Evolutionary conservation across 2,797 vertebrate species (phyloP).

Genomic region (Tauraco hartlaubi): DNA sequence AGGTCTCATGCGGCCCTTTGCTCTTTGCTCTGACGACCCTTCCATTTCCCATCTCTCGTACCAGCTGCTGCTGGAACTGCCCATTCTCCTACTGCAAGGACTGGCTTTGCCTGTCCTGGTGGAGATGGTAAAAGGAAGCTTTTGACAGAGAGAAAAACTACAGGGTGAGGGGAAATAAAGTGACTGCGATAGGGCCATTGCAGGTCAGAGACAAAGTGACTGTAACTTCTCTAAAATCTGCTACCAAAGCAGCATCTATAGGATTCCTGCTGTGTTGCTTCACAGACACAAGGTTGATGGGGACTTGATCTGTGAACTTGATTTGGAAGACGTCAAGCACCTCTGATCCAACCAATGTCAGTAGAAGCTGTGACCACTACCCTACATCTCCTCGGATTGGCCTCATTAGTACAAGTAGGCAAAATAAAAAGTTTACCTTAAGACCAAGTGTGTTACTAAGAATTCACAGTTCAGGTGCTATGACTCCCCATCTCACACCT

Average conservation of each 20-base stretch:
- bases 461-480: not conserved
- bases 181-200: not conserved
- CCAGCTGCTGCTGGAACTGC: not conserved
- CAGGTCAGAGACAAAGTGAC: not conserved
- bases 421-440: not conserved
- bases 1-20: not conserved
- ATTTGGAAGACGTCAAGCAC: not conserved
- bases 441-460: not conserved
- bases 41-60: not conserved
- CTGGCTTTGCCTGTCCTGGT: not conserved
- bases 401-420: not conserved
- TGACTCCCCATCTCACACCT: not conserved
- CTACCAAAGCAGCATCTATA: not conserved
- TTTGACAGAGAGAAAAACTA: not conserved
- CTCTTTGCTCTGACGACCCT: not conserved
- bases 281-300: not conserved
- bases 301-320: fast-evolving
- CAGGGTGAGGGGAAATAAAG: not conserved
- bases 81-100: not conserved
- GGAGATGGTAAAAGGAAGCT: not conserved
- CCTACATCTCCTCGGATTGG: not conserved
- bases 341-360: not conserved
- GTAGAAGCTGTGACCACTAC: not conserved
- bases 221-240: not conserved
- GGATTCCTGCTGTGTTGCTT: not conserved